A percentile compares a stretch with the other conserved stretches of the same genome.
Evolutionary conservation across 1,140 invertebrate species (phyloP).

Genomic region (Pseudomyrmex pallidus): DNA sequence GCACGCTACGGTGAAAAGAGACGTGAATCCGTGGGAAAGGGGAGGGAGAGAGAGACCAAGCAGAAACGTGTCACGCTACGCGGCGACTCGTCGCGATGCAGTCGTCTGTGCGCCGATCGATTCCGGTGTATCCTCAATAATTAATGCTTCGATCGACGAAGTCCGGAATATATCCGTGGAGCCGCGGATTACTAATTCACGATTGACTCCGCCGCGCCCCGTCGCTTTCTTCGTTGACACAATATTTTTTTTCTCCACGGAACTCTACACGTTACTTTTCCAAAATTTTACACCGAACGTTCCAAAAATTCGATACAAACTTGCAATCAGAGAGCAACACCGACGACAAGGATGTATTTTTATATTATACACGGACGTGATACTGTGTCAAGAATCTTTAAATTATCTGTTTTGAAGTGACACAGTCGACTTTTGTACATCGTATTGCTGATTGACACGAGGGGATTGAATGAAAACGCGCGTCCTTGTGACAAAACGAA

Average conservation of each 20-base stretch:
- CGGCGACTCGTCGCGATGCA: conserved; percentile 12
- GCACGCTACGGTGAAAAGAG: conserved; percentile 47
- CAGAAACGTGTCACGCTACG: conserved; percentile 46
- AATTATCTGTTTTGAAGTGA: not conserved
- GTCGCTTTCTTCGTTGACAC: conserved; percentile 31
- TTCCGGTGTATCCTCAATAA: conserved; percentile 41
- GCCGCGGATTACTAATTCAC: conserved; percentile 66
- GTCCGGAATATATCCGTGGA: conserved; percentile 38
- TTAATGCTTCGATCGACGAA: conserved; percentile 52
- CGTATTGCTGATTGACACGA: conserved; percentile 10
- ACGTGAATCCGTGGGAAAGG: conserved; percentile 44
- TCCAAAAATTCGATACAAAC: not conserved
- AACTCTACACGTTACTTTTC: not conserved
- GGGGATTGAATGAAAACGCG: not conserved
- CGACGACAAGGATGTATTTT: not conserved
- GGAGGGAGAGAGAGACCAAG: too few species aligned
- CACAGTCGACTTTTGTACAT: not conserved
- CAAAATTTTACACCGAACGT: not conserved
- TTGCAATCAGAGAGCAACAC: not conserved
- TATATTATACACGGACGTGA: not conserved
- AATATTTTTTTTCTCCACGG: not conserved
- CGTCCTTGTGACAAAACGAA: not conserved
- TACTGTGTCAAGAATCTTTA: not conserved
- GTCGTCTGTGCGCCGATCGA: conserved; percentile 50
- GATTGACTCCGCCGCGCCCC: conserved; percentile 40